Evolutionary conservation across 2,797 vertebrate genomes (phyloP), one percentile per base, ranked within the genome.

Genomic region (Potorous gilbertii): DNA sequence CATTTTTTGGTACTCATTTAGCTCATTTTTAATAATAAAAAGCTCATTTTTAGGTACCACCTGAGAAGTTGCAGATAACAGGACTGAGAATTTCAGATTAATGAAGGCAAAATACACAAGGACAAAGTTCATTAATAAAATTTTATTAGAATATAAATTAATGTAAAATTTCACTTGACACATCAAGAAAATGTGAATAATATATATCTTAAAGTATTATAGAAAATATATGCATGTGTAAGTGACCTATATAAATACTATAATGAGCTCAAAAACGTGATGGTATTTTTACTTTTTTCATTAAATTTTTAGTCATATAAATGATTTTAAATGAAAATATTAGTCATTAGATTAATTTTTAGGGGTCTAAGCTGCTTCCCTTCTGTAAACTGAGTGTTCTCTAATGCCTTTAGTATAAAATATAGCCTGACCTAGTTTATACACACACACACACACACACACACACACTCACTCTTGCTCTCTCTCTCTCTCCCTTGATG

Each of bases 121-220:
- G 94, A 56, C 40, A 90, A 62, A 92, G 54, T 27, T 81, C 1
- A 18, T 81, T 13, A 62, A 62, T 62, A 62, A 56, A 94, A 57
- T 31, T n/a, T 89, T 92, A 90, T 94, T 52, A 91, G 24, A 93
- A 52, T 90, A 95, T 87, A 94, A 93, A 94, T 8, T 46, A 13
- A 95, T n/a, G 87, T 94, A 96, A 96, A 98, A 95, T 90, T 81
- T 81, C 40, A 81, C 18, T 81, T 81, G 62, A 34, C 14, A 66
- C 34, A 66, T 66, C 34, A n/a, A 13, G 29, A 59, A 66, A 81
- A 81, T 46, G 10, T 46, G n/a, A 81, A 81, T 81, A 14, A 81
- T 81, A 8, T 40, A 81, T 40, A 81, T 6, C 16, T 74, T 24
- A 81, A 46, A 81, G 66, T 40, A 46, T 24, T 46, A 46, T 9